A percentile compares a stretch with the other conserved stretches of the same genome.
Conservation (phyloP, 2,797 vertebrate genomes). For the Dryobates pubescens region DNA sequence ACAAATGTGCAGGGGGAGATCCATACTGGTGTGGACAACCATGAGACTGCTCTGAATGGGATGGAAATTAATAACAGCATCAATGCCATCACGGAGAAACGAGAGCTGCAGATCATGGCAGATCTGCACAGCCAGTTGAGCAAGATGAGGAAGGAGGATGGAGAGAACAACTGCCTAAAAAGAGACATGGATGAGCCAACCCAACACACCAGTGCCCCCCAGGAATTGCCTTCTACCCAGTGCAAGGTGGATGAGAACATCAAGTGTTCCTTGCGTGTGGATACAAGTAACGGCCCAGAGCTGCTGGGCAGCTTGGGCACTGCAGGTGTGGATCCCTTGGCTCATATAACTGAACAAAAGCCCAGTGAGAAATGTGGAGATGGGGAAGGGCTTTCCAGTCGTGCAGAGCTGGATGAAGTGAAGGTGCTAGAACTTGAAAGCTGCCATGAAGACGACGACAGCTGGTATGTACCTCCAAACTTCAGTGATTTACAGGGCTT, state of each 20-base stretch:
- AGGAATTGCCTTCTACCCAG: not conserved
- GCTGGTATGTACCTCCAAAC: constrained; percentile 83
- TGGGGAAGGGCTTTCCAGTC: constrained; percentile 44
- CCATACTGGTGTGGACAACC: constrained; percentile 54
- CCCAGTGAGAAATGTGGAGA: constrained; percentile 64
- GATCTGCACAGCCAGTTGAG: constrained; percentile 60
- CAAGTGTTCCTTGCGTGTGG: not conserved
- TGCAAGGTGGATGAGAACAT: not conserved
- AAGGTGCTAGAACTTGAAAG: constrained; percentile 87
- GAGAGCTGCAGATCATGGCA: constrained; percentile 63
- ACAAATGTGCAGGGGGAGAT: constrained; percentile 20
- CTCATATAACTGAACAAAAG: not conserved
- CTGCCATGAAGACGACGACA: constrained; percentile 84
- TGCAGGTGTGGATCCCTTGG: not conserved
- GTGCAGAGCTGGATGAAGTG: constrained; percentile 85
- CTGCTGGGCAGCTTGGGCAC: not conserved
- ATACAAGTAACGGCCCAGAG: not conserved
- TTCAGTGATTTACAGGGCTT: accelerated
- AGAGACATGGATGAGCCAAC: not conserved
- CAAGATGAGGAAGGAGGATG: constrained; percentile 62
- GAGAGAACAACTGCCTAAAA: constrained; percentile 24
- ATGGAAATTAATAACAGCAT: constrained; percentile 69
- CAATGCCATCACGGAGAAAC: constrained; percentile 36
- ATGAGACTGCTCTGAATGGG: not conserved
- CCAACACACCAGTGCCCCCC: not conserved